These are phyloP conservation scores for Champsocephalus gunnari DNA, from an alignment of 2,797 vertebrate species.

Conservation along the genomic window DNA sequence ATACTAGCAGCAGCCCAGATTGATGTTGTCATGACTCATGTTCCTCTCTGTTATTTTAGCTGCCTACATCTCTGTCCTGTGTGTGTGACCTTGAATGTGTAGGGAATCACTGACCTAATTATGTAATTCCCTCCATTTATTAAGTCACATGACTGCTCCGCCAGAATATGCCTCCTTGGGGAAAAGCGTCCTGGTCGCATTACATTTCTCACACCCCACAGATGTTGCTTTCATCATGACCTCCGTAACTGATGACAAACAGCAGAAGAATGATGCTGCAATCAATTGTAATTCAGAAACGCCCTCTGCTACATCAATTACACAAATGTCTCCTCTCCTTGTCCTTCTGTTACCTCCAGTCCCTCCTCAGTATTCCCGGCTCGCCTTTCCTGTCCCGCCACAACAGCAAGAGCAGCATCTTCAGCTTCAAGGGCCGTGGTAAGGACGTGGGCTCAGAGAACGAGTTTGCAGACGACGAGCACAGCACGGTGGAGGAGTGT, in stretches of 20 bases:
- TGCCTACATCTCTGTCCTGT: slow-evolving; percentile 30
- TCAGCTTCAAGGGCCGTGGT: slow-evolving; percentile 93
- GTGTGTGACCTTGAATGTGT: slow-evolving; percentile 58
- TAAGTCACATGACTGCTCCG: slow-evolving; percentile 42
- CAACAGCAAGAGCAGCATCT: slow-evolving; percentile 99
- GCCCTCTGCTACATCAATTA: slow-evolving; percentile 23
- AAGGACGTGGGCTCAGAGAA: slow-evolving; percentile 96
- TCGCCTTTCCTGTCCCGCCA: slow-evolving; percentile 97
- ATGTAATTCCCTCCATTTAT: slow-evolving; percentile 53
- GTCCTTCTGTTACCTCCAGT: slow-evolving; percentile 78
- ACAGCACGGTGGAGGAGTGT: slow-evolving; percentile 98
- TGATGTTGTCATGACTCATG: slow-evolving; percentile 47
- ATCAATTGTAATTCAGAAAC: slow-evolving; percentile 47
- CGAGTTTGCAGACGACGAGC: slow-evolving; percentile 97
- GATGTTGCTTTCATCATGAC: slow-evolving; percentile 58
- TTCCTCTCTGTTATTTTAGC: slow-evolving; percentile 20
- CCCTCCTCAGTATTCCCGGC: slow-evolving; percentile 97
- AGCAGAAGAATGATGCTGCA: slow-evolving; percentile 37
- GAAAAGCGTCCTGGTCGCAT: slow-evolving; percentile 29
- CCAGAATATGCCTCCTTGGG: slow-evolving; percentile 32
- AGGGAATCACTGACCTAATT: slow-evolving; percentile 64
- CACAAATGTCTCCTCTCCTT: slow-evolving; percentile 18
- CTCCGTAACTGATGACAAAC: slow-evolving; percentile 51
- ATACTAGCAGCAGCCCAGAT: slow-evolving; percentile 32
- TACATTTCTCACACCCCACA: slow-evolving; percentile 34